These are phyloP conservation scores for Caenorhabditis sp. DNA, from an alignment of 2,888 invertebrate genomes.

Conservation along the genomic window DNA sequence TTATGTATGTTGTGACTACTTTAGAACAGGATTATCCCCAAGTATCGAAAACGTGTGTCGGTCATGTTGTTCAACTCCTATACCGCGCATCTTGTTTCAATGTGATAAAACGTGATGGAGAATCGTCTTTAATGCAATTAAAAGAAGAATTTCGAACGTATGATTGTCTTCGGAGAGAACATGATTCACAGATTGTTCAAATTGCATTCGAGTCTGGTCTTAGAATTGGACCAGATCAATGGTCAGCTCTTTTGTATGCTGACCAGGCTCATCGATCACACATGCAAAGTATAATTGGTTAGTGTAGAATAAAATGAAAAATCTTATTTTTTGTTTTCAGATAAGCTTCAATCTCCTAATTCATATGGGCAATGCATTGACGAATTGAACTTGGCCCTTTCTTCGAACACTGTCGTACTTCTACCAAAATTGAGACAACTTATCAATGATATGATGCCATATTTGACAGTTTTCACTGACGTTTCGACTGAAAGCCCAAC, in stretches of 20 bases:
- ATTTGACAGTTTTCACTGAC: constrained; percentile 21
- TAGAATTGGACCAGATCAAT: constrained; percentile 95
- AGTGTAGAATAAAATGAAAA: constrained; percentile 50
- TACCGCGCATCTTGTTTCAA: constrained; percentile 98
- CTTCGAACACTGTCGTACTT: constrained; percentile 3
- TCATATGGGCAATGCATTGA: constrained; percentile 44
- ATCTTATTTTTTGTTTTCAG: constrained; percentile 18
- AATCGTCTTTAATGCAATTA: constrained; percentile 93
- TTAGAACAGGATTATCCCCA: constrained; percentile 82
- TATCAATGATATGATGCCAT: constrained; percentile 25
- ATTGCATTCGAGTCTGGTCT: constrained; percentile 96
- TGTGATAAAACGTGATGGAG: constrained; percentile 83
- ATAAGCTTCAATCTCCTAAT: constrained; percentile 49
- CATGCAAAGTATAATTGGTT: constrained; percentile 83
- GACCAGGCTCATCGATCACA: constrained; percentile 94
- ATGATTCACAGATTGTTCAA: constrained; percentile 93
- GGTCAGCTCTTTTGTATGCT: constrained; percentile 94
- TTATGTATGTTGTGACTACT: constrained; percentile 97
- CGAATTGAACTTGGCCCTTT: constrained; percentile 19
- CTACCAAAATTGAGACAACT: constrained; percentile 4
- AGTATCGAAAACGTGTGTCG: constrained; percentile 95
- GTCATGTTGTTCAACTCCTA: constrained; percentile 95
- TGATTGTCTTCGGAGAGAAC: constrained; percentile 89
- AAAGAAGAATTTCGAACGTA: constrained; percentile 78
- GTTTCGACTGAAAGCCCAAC: not conserved